These are phyloP conservation scores for Cynopterus brachyotis DNA, from an alignment of 2,113 vertebrate genomes.

Conservation along the genomic window DNA sequence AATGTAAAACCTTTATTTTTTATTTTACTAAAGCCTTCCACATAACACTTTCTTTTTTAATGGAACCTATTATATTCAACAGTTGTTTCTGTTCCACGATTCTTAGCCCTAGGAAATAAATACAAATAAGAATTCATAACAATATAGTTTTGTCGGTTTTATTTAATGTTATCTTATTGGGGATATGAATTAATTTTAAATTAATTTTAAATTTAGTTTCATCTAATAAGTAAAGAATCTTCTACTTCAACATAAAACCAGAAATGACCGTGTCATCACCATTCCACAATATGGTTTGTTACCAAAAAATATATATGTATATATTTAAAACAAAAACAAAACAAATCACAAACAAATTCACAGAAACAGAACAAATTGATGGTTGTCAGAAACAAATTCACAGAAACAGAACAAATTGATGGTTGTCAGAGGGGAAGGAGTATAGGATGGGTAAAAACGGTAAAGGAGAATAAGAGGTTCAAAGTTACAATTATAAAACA, in stretches of 20 bases:
- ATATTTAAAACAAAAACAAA: too few species aligned
- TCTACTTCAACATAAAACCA: background rate
- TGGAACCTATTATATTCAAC: background rate
- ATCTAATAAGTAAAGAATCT: constrained; percentile 1
- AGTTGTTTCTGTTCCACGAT: background rate
- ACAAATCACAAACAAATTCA: too few species aligned
- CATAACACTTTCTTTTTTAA: background rate
- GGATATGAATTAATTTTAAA: background rate
- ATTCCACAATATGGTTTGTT: background rate
- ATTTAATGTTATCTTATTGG: background rate
- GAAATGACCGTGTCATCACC: background rate
- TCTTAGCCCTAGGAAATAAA: background rate
- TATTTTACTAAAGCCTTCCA: constrained; percentile 36
- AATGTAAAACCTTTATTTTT: background rate
- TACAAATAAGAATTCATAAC: constrained; percentile 1
- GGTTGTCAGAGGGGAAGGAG: background rate
- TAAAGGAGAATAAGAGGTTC: background rate
- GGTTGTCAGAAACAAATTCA: background rate
- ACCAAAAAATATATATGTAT: background rate
- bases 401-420: background rate
- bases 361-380: background rate
- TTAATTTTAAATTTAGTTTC: constrained; percentile 35
- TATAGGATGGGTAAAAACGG: background rate
- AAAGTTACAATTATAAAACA: background rate
- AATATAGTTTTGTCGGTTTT: background rate